Base-by-base conservation (phyloP, 2,888 invertebrate genomes). In the Chironomus riparius region DNA sequence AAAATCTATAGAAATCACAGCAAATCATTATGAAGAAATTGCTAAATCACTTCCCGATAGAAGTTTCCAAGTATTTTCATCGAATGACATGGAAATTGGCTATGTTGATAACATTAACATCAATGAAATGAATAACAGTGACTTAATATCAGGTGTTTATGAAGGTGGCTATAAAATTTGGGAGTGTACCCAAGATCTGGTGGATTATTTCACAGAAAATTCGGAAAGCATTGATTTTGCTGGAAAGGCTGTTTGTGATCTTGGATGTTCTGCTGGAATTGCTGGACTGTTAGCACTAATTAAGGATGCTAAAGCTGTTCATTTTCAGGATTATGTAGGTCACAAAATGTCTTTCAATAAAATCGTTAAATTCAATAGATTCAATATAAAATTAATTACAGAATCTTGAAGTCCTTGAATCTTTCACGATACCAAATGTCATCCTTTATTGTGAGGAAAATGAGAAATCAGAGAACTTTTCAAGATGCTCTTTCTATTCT, bases 161-260 rank as follows among this genome's bases (percentile, higher is more conserved):
- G 94, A 94, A 88, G 97, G 97, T 79, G 98, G 98, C 10, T 86
- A 96, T 47, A 97, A 97, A 87, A 89, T 97, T 77, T 98, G 98
- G 98, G 97, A 98, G 85, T 95, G 97, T 81, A 93, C 95, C 4
- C 86, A 88, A 80, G 97, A 97, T 82, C 83, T 97, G 76, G 84
- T 91, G 50, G 83, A 88, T 77, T 94, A 90, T 82, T 82, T 96
- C 50, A 80, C 85, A 4, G 81, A 82, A 47, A 80, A 83, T 78
- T 77, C 80, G 76, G 77, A 79, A 15, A 76, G 77, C 13, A 79
- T 82, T 7, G 77, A 21, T 28, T 38, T 69, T 56, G 28, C 18
- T 13, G 68, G 22, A 2, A 76, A 76, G 15, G 50, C 18, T 22
- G 69, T 74, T 65, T 74, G 74, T 38, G 74, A 74, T 12, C 47